phyloP scores from a whole-genome alignment of 2,113 vertebrate genomes.

The Naja naja region DNA sequence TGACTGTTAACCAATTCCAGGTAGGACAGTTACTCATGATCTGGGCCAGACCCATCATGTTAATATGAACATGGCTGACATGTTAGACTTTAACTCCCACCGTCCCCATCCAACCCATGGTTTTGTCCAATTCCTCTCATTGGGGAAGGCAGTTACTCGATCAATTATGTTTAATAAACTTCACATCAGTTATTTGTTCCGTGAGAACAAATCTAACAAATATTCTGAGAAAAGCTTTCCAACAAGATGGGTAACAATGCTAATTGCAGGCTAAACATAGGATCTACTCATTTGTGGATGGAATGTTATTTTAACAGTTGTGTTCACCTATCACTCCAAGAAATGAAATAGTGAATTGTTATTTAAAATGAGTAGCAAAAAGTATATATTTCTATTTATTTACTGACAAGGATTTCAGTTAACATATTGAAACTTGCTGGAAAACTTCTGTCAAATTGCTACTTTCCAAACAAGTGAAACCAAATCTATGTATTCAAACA shows the following conservation, averaged over 20 bases:
- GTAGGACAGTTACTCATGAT: neutral
- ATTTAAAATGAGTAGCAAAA: neutral
- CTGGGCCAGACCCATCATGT: neutral
- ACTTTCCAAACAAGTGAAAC: neutral
- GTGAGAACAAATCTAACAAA: neutral
- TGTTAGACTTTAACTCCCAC: neutral
- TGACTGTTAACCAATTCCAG: neutral
- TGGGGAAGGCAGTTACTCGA: slow-evolving; percentile 2
- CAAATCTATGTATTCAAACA: neutral
- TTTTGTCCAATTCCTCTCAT: neutral
- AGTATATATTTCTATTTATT: neutral
- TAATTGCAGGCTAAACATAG: neutral
- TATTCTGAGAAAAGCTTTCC: slow-evolving; percentile 12
- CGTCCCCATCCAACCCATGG: neutral
- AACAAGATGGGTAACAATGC: slow-evolving; percentile 20
- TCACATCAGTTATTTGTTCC: slow-evolving; percentile 16
- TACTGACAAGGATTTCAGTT: neutral
- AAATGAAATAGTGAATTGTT: neutral
- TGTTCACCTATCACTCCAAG: neutral
- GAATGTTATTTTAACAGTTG: neutral
- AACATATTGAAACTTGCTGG: neutral
- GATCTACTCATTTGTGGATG: slow-evolving; percentile 10
- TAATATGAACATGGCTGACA: neutral
- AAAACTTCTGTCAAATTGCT: neutral
- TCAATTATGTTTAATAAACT: neutral